Conservation (phyloP, 1,140 invertebrate species). For the Drosophila albomicans region DNA sequence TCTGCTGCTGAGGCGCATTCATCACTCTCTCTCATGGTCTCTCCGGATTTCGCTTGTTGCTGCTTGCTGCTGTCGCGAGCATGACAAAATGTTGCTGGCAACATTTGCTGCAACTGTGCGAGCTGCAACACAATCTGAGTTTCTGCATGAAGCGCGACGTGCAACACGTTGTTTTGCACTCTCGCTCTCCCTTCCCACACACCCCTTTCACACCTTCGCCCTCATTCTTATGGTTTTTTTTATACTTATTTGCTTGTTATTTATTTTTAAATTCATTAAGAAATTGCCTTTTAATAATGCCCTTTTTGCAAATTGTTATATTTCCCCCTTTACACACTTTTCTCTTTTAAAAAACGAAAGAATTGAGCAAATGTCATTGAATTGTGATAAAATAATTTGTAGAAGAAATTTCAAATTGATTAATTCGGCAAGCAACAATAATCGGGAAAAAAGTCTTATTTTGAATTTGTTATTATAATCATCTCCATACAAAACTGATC, state of each 20-base stretch:
- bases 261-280: slow-evolving; percentile 66
- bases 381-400: slow-evolving; percentile 54
- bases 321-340: slow-evolving; percentile 6
- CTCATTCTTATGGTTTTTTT: slow-evolving; percentile 34
- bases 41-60: slow-evolving; percentile 16
- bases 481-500: slow-evolving; percentile 7
- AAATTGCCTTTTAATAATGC: slow-evolving; percentile 31
- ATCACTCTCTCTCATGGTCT: slow-evolving; percentile 1
- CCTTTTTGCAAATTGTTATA: slow-evolving; percentile 27
- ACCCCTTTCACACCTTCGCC: not conserved
- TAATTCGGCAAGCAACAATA: slow-evolving; percentile 12
- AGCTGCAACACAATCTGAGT: slow-evolving; percentile 38
- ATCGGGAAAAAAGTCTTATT: slow-evolving; percentile 25
- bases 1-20: not conserved
- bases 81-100: slow-evolving; percentile 68
- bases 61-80: slow-evolving; percentile 19
- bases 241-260: slow-evolving; percentile 71
- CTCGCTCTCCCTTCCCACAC: not conserved
- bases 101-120: slow-evolving; percentile 51
- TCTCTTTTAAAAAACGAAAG: not conserved
- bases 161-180: slow-evolving; percentile 12
- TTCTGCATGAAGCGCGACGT: slow-evolving; percentile 24
- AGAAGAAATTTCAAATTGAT: slow-evolving; percentile 18
- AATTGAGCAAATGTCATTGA: slow-evolving; percentile 25
- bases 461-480: slow-evolving; percentile 34